Evolutionary conservation across 2,888 invertebrate genomes (phyloP), one percentile per base, ranked within the genome.

Genomic region (Drosophila helvetica): DNA sequence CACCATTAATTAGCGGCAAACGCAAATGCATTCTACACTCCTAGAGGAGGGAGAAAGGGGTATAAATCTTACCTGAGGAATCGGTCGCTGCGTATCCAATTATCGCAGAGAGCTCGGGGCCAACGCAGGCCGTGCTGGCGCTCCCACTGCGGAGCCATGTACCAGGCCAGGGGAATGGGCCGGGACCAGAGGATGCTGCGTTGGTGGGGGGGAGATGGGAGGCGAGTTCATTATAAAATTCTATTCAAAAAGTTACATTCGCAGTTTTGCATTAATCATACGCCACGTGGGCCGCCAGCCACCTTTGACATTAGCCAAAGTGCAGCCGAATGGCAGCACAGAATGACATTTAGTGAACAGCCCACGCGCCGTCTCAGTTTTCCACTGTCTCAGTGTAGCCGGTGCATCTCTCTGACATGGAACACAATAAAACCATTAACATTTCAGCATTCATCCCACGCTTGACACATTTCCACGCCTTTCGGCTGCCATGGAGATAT

Each of bases 151-250:
- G 96, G 95, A 0, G 94, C 94, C 90, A 98, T 98, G 91, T 98
- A 98, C 98, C 98, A 98, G 1, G 94, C 97, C 12, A 98, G 92
- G 2, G 98, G 98, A 75, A 98, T 96, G 0, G 98, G 98, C 65
- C 95, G 94, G 88, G 97, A 97, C 98, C 98, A 98, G 12, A 98
- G 93, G 0, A 96, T 93, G 0, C 94, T 94, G n/a, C n/a, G n/a
- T n/a, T n/a, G 71, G 71, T n/a, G 12, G 15, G 27, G 38, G n/a
- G 52, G 38, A 15, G 25, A 6, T 5, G 15, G 2, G 5, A 4
- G 1, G 2, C 2, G 3, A 15, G 7, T 38, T n/a, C 38, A 38
- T 38, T 15, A n/a, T 38, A 38, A 7, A 38, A 38, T 38, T 38
- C 38, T 38, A n/a, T 38, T 38, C 25, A 22, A 27, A 33, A 55